A percentile compares a stretch with the other conserved stretches of the same genome.
phyloP scores from a whole-genome alignment of 2,888 invertebrate species.

The Pocota personata region DNA sequence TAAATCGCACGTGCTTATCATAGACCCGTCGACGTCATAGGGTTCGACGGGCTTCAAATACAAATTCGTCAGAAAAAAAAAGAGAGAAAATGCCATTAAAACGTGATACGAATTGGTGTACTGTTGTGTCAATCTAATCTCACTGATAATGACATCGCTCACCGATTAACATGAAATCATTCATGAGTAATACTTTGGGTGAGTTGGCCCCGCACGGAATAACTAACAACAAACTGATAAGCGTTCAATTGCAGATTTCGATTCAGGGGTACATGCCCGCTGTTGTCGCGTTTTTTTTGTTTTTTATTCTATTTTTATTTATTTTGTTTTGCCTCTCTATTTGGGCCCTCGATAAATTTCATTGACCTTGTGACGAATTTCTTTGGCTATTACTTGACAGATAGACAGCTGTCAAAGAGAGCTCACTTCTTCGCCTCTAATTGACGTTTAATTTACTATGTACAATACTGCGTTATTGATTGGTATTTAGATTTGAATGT shows the following conservation, averaged over 20 bases:
- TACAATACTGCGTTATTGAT: neutral
- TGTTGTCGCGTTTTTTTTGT: neutral
- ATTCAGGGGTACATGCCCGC: neutral
- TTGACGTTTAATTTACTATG: neutral
- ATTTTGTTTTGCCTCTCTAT: neutral
- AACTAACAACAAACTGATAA: slow-evolving; percentile 4
- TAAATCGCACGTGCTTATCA: slow-evolving; percentile 43
- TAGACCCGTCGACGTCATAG: neutral
- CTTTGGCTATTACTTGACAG: neutral
- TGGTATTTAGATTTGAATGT: neutral
- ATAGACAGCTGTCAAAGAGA: slow-evolving; percentile 12
- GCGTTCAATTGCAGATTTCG: neutral
- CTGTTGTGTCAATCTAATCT: slow-evolving; percentile 15
- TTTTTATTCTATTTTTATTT: neutral
- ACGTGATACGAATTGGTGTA: slow-evolving; percentile 27
- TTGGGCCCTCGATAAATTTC: neutral
- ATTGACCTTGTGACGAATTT: neutral
- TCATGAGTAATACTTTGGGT: slow-evolving; percentile 3
- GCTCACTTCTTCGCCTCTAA: neutral
- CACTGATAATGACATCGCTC: slow-evolving; percentile 19
- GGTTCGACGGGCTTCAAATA: neutral
- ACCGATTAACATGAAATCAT: neutral
- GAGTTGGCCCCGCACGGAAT: neutral
- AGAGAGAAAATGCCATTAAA: neutral
- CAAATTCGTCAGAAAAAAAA: neutral